Base-by-base conservation (phyloP, 2,113 vertebrate species). In the Plecotus auritus region DNA sequence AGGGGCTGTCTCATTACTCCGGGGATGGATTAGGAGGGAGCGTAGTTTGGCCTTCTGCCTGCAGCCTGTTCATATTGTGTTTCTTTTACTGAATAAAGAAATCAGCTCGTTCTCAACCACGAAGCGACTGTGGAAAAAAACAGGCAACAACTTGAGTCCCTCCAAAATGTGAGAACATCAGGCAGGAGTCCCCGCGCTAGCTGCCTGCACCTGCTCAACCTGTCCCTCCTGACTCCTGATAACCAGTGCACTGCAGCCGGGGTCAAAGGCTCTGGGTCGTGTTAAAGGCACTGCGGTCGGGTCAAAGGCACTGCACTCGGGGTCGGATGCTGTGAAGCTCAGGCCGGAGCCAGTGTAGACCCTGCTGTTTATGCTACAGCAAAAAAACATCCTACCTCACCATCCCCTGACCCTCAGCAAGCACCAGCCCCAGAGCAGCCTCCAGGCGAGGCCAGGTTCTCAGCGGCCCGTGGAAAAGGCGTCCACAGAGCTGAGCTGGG, bases 181-280 rank as follows among this genome's bases (percentile, higher is more conserved):
- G 26, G 56, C 56, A 7, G 42, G 5, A 20, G 7, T 8, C 9
- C 37, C 2, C 26, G 4, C 1, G 16, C 64, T 0, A 54, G 35
- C 9, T 1, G 14, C 7, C 6, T 0, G 14, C 73, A 14, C 18
- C 37, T 16, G 47, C 32, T 69, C 1, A 4, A 18, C 1, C 1
- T 35, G 3, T 18, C 78, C 51, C 1, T 0, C 20, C 8, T 32
- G 70, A 49, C 9, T 8, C 14, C 0, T 20, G 18, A 22, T 22
- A 59, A 59, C 56, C 56, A 59, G 67, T 4, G 0, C 5, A 1
- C 59, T 61, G 59, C 4, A 10, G 10, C 5, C 59, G 5, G 64
- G 64, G 28, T 66, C 67, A 20, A 69, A 70, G 67, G n/a, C n/a
- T 1, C 66, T 69, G n/a, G 16, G 66, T 35, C 1, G 61, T 40